Evolutionary conservation across 1,140 invertebrate species (phyloP), one percentile per base, ranked within the genome.

Genomic region (Heliconius melpomene): DNA sequence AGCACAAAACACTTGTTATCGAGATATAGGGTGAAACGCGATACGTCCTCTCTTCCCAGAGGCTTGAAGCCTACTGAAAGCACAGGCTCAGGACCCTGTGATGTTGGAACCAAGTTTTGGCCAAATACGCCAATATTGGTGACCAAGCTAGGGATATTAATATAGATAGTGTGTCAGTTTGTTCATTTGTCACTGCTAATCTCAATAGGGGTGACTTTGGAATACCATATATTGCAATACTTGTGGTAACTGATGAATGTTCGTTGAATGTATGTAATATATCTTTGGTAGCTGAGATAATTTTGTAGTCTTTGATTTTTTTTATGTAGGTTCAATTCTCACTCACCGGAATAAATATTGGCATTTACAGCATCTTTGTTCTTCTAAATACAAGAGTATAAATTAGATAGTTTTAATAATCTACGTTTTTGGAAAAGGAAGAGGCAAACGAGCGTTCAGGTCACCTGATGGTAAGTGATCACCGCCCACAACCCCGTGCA

Each of bases 1-100:
- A 40, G n/a, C 57, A 40, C 54, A 76, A 57, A 76, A 76, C 74
- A 76, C 74, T 36, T 36, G 38, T 76, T 70, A 16, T 76, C 57
- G 57, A 13, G 54, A 46, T 40, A 54, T 23, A 38, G 13, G 38
- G 66, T 52, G 6, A 23, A 76, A 66, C 46, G 46, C 60, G 60
- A 66, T 26, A 66, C 74, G 74, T 76, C 54, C 32, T 23, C 74
- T 23, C 54, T 60, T 60, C 38, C n/a, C 54, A 66, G 74, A 76
- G 74, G 74, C 36, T 60, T 38, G 29, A 60, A 76, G 74, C 54
- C 23, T 18, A 76, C 74, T 76, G 74, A 76, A 52, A 18, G 23
- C 57, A 76, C 32, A 60, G 40, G 32, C 29, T 52, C 52, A 75
- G 50, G 74, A 74, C 73, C 73, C 46, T 23, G 29, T 66, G 60